Base-by-base conservation (phyloP, 2,888 invertebrate genomes). In the Notodromas monacha region DNA sequence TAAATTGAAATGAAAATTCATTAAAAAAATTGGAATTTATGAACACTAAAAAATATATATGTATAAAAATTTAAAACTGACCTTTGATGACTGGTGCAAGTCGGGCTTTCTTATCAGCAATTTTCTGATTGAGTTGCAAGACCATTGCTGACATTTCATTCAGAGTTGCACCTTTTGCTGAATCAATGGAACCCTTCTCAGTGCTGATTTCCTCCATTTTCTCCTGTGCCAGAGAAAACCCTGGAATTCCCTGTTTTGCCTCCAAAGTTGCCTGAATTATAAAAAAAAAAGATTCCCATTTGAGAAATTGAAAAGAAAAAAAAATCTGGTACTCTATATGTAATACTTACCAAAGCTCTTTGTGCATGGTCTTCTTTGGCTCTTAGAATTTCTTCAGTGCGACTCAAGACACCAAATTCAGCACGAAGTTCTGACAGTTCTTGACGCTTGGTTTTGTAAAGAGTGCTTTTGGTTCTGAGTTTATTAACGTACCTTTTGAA, bases 401-500 rank as follows among this genome's bases (percentile, higher is more conserved):
- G 57, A 10, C 63, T 57, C 26, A 76, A 50, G 26, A 74, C 63
- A 6, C 69, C 69, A 16, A 60, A 57, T 49, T 79, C 77, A 1
- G 70, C 65, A 34, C 65, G 62, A 33, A 72, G 51, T 30, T 65
- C 64, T 4, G 68, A 63, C 38, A 74, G 51, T 46, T 72, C 68
- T 29, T 65, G 58, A 41, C 69, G 56, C 45, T 68, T 68, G 43
- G 68, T 61, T 51, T 76, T 77, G 48, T 76, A 77, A 6, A 66
- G 52, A 4, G 65, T 63, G 43, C 70, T 73, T 45, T 73, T 70
- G 30, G 65, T 64, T 34, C 76, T 60, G 35, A 79, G 51, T 38
- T 68, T 65, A 42, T 65, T 66, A 11, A 79, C 69, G 47, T 76
- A 77, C 38, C 65, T 62, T 48, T 76, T 74, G 43, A 76, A 62